Conservation (phyloP, 2,888 invertebrate genomes). For the Acronicta leporina region DNA sequence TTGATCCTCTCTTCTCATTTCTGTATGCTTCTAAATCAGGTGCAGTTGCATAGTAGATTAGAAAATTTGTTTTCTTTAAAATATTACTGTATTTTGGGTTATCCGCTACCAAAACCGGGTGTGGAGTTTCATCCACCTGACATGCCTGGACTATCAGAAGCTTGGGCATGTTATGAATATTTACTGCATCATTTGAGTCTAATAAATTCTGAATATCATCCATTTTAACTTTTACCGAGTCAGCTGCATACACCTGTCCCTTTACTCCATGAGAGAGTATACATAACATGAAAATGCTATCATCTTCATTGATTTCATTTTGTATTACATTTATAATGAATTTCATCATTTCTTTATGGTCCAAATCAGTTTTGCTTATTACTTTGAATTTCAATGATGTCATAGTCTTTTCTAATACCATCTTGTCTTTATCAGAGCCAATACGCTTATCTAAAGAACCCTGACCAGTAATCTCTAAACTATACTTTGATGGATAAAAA, state of each 20-base stretch:
- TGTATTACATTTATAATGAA: conserved; percentile 72
- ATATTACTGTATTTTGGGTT: conserved; percentile 61
- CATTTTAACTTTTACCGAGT: conserved; percentile 79
- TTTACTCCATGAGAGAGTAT: conserved; percentile 82
- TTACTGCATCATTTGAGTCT: conserved; percentile 71
- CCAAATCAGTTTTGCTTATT: conserved; percentile 69
- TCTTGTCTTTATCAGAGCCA: conserved; percentile 76
- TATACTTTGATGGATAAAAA: conserved; percentile 77
- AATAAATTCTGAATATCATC: conserved; percentile 78
- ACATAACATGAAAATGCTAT: conserved; percentile 83
- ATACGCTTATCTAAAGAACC: conserved; percentile 63
- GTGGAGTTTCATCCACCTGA: conserved; percentile 70
- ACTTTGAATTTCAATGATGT: conserved; percentile 75
- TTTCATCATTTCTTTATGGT: conserved; percentile 69
- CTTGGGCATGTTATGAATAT: conserved; percentile 77
- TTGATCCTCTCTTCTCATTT: conserved; percentile 72
- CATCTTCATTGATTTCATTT: conserved; percentile 66
- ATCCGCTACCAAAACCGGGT: conserved; percentile 70
- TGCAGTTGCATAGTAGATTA: conserved; percentile 83
- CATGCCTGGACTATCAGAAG: conserved; percentile 83
- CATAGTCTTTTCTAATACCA: conserved; percentile 73
- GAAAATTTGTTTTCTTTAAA: conserved; percentile 75
- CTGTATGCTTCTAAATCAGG: conserved; percentile 82
- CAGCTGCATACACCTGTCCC: conserved; percentile 81
- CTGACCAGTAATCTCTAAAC: conserved; percentile 64